Evolutionary conservation across 2,797 vertebrate genomes (phyloP).

Genomic region (Enteromius anoplus): DNA sequence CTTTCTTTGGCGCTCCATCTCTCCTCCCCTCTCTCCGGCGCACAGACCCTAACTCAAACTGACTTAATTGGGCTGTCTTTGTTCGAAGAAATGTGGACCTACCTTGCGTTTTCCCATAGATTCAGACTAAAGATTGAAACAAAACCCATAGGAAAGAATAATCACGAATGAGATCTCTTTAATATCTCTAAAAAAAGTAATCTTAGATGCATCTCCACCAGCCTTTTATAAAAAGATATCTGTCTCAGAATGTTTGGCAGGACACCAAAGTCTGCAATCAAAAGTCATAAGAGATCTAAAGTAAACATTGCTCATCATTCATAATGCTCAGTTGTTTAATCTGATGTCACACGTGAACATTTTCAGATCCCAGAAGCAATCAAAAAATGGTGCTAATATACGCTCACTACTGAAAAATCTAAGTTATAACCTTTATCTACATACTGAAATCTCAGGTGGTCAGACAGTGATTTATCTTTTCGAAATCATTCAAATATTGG

Average conservation of each 20-base stretch:
- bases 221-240: background rate
- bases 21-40: conserved; percentile 69
- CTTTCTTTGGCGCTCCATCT: conserved; percentile 58
- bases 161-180: conserved; percentile 24
- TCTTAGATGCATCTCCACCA: conserved; percentile 2
- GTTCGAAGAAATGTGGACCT: conserved; percentile 77
- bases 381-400: background rate
- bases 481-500: background rate
- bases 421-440: background rate
- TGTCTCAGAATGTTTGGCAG: background rate
- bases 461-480: background rate
- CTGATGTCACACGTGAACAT: background rate
- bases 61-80: conserved; percentile 85
- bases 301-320: background rate
- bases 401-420: background rate
- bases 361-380: background rate
- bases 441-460: background rate
- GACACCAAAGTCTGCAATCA: background rate
- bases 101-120: conserved; percentile 70
- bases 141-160: background rate
- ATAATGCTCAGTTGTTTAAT: background rate
- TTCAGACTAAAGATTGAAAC: conserved; percentile 42
- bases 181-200: background rate
- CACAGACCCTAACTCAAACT: conserved; percentile 81
- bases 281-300: background rate